phyloP scores from a whole-genome alignment of 2,797 vertebrate genomes.

The Chaetophractus vellerosus region DNA sequence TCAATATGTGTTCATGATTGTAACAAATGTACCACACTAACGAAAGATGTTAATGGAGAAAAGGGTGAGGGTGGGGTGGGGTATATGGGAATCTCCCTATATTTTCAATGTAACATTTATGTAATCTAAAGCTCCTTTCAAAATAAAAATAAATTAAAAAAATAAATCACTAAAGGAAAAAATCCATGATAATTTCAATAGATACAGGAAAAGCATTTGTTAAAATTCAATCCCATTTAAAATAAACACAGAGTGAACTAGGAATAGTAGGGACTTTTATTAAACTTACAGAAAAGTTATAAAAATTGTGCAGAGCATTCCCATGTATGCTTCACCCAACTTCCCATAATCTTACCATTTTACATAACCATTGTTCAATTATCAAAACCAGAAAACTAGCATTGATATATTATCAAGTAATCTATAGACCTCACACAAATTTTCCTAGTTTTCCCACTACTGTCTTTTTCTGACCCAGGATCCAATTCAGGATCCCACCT shows the following conservation, averaged over 20 bases:
- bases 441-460: not conserved
- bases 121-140: too few species aligned
- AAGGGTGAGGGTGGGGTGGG: too few species aligned
- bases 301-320: not conserved
- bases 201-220: not conserved
- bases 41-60: too few species aligned
- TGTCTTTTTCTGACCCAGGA: not conserved
- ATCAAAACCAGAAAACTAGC: not conserved
- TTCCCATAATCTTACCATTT: not conserved
- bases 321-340: not conserved
- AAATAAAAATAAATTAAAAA: not conserved
- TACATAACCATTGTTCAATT: not conserved
- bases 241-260: not conserved
- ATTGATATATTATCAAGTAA: not conserved
- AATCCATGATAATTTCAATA: not conserved
- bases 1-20: too few species aligned
- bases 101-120: too few species aligned
- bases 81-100: too few species aligned
- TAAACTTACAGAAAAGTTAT: not conserved
- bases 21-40: too few species aligned
- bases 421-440: not conserved
- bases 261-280: not conserved
- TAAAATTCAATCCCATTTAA: not conserved
- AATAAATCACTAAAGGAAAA: not conserved
- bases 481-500: not conserved